Evolutionary conservation across 2,797 vertebrate species (phyloP).

Genomic region (Rousettus madagascariensis): DNA sequence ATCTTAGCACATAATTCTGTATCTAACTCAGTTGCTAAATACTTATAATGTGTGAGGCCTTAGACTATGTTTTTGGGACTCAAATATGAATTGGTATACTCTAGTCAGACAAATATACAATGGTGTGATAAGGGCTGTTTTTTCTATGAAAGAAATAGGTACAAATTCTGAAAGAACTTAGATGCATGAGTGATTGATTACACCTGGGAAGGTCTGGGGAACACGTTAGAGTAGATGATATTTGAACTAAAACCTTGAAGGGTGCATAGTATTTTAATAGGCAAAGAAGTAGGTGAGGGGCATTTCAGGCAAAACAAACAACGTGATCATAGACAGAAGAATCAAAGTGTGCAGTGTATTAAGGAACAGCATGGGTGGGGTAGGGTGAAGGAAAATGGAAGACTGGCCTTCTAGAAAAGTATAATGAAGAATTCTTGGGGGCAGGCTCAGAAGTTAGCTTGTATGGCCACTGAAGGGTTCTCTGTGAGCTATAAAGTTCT

Average conservation of each 20-base stretch:
- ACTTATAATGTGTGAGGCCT: background rate
- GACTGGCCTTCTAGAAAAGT: background rate
- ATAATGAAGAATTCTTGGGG: background rate
- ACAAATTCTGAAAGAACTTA: background rate
- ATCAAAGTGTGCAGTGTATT: background rate
- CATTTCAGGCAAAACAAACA: background rate
- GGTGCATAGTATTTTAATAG: background rate
- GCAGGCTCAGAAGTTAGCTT: background rate
- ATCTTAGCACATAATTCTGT: constrained; percentile 1
- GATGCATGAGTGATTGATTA: background rate
- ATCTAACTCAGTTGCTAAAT: background rate
- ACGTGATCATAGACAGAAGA: background rate
- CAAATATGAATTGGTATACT: background rate
- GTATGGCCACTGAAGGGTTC: background rate
- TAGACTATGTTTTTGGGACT: background rate
- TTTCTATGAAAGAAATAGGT: constrained; percentile 20
- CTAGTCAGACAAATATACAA: background rate
- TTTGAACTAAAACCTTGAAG: background rate
- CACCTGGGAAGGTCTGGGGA: background rate
- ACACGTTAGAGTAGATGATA: background rate
- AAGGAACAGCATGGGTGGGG: background rate
- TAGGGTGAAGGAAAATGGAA: background rate
- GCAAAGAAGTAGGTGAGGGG: background rate
- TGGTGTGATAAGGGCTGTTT: background rate
- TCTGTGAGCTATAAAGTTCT: background rate